Conservation (phyloP, 2,888 invertebrate genomes). For the Rambutsinella grinnellia region DNA sequence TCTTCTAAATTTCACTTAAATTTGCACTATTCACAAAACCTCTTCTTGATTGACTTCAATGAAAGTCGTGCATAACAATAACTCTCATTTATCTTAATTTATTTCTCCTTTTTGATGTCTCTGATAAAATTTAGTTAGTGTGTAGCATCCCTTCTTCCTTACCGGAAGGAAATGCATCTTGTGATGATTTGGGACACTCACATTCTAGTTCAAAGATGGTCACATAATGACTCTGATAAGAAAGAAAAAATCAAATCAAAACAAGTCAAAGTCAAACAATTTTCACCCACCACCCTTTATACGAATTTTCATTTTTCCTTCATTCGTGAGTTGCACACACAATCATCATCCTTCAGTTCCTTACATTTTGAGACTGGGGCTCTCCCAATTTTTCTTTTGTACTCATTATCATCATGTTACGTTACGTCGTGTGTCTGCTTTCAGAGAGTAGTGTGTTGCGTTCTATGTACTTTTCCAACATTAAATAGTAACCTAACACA, state of each 20-base stretch:
- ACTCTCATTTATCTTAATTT: too few species aligned
- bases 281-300: conserved; percentile 6
- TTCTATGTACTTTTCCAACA: not conserved
- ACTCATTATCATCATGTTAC: too few species aligned
- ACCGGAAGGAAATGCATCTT: conserved; percentile 4
- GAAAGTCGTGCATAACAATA: too few species aligned
- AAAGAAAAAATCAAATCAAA: conserved; percentile 32
- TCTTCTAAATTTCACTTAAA: too few species aligned
- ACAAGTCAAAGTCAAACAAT: conserved; percentile 11
- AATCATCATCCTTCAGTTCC: conserved; percentile 20
- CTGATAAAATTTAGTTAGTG: not conserved
- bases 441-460: not conserved
- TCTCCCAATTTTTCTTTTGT: conserved; percentile 37
- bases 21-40: too few species aligned
- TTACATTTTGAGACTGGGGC: conserved; percentile 36
- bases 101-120: too few species aligned
- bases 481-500: conserved; percentile 6
- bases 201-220: not conserved
- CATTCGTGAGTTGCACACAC: conserved; percentile 30
- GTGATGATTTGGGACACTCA: not conserved
- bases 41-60: too few species aligned
- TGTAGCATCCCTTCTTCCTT: not conserved
- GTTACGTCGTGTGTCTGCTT: conserved; percentile 25
- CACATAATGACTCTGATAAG: conserved; percentile 17
- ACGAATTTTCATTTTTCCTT: too few species aligned